These are phyloP conservation scores for Hirudinaria manillensis DNA, from an alignment of 2,888 invertebrate genomes.

Conservation along the genomic window DNA sequence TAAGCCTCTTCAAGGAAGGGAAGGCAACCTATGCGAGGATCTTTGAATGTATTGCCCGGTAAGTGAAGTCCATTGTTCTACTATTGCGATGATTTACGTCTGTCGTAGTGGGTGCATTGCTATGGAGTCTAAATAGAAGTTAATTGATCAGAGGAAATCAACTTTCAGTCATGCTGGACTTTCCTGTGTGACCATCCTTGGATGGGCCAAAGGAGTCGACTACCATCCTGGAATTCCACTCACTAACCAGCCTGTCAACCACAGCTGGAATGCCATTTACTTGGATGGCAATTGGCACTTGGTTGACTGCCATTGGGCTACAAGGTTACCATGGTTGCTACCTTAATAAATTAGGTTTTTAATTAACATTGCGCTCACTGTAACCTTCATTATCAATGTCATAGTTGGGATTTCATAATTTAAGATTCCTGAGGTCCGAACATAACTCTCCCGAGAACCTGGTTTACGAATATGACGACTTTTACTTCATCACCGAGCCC, in stretches of 20 bases:
- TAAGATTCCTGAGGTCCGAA: constrained; percentile 45
- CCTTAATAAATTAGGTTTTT: neutral
- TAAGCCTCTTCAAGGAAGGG: constrained; percentile 52
- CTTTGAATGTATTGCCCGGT: constrained; percentile 53
- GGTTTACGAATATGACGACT: constrained; percentile 94
- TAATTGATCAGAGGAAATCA: neutral
- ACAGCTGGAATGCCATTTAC: constrained; percentile 88
- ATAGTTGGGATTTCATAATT: neutral
- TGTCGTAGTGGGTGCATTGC: neutral
- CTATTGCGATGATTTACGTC: neutral
- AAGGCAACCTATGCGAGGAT: constrained; percentile 54
- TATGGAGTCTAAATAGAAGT: neutral
- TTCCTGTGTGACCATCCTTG: constrained; percentile 95
- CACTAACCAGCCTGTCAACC: constrained; percentile 59
- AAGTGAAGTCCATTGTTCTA: constrained; percentile 29
- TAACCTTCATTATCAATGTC: neutral
- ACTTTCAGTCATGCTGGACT: constrained; percentile 81
- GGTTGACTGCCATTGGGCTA: constrained; percentile 99
- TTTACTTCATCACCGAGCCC: constrained; percentile 96
- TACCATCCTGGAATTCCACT: constrained; percentile 78
- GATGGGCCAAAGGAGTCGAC: constrained; percentile 95
- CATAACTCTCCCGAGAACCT: constrained; percentile 53
- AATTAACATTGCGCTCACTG: neutral
- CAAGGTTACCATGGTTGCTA: constrained; percentile 61
- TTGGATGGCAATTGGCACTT: constrained; percentile 97